Evolutionary conservation across 2,888 invertebrate genomes (phyloP), one percentile per base, ranked within the genome.

Genomic region (Alloscopus bannaensis): DNA sequence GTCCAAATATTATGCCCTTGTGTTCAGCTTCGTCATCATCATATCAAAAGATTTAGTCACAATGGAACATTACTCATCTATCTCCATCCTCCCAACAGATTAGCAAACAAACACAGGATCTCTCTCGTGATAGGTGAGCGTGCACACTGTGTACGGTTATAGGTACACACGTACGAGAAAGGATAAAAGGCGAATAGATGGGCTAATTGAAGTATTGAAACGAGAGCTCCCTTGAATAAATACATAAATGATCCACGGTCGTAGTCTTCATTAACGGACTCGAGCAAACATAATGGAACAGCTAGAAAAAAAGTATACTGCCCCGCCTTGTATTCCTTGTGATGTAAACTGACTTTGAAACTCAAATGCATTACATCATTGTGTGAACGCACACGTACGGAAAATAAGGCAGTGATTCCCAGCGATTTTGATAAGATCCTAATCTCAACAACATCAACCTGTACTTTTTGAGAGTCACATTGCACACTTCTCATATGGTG

Each of bases 341-440:
- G 13, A 36, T 6, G 36, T 36, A 13, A 36, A 13, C 13, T 36
- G 13, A 13, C 36, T 8, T 8, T 36, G 8, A 36, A n/a, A 47
- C n/a, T 47, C 11, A 47, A 47, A n/a, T 47, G n/a, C 47, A 13
- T n/a, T 3, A 13, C n/a, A 6, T 47, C n/a, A 6, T 47, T n/a
- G 47, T 47, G n/a, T n/a, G n/a, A n/a, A 13, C 20, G 52, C 24
- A 52, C 24, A 52, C 24, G 16, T 24, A 6, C 36, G 8, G 13
- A 36, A 16, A 20, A 22, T 22, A 59, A 31, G 6, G 45, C n/a
- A 3, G 45, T 64, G 55, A 68, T 68, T 68, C 68, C 52, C 55
- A 52, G 40, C 52, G 55, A 52, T 52, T 18, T 26, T 29, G 68
- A 68, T 57, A 69, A 69, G 68, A 69, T 69, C 40, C 42, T 69